Evolutionary conservation across 2,888 invertebrate species (phyloP).

Genomic region (Meandrusa payeni): DNA sequence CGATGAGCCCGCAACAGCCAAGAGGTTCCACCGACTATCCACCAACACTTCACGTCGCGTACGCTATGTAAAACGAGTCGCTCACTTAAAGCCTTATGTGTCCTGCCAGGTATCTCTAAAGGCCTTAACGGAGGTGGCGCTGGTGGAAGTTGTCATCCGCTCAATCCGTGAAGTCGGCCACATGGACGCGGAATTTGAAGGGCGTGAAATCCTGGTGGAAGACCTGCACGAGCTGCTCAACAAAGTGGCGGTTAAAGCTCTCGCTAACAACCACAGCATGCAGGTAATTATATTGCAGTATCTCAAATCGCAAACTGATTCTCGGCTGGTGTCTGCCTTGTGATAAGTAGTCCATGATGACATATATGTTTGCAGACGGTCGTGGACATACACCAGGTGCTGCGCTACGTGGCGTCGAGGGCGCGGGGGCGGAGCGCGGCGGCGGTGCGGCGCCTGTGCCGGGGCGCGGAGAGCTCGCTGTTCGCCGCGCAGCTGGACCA

Average conservation of each 20-base stretch:
- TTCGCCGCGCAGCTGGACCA: conserved; percentile 78
- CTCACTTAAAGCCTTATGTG: too few species aligned
- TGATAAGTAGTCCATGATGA: too few species aligned
- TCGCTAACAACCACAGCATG: conserved; percentile 48
- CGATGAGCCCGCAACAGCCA: too few species aligned
- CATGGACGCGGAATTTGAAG: conserved; percentile 45
- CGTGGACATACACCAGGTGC: conserved; percentile 79
- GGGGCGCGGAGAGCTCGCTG: conserved; percentile 77
- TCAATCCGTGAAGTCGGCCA: conserved; percentile 48
- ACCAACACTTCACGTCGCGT: too few species aligned
- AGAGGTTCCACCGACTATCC: too few species aligned
- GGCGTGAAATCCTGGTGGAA: conserved; percentile 50
- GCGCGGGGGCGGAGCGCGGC: conserved; percentile 40
- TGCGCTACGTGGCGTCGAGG: conserved; percentile 67
- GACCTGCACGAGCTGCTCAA: conserved; percentile 56
- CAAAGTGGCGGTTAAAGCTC: conserved; percentile 51
- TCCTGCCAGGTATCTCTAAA: conserved; percentile 60
- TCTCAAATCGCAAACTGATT: too few species aligned
- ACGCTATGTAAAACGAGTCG: too few species aligned
- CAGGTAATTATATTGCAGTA: conserved; percentile 56
- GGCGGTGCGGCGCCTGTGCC: conserved; percentile 49
- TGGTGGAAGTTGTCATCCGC: conserved; percentile 57
- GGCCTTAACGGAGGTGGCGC: conserved; percentile 50
- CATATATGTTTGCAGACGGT: too few species aligned
- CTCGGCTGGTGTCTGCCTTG: too few species aligned